Conservation (phyloP, 2,888 invertebrate species). For the Eurytoma adleriae region DNA sequence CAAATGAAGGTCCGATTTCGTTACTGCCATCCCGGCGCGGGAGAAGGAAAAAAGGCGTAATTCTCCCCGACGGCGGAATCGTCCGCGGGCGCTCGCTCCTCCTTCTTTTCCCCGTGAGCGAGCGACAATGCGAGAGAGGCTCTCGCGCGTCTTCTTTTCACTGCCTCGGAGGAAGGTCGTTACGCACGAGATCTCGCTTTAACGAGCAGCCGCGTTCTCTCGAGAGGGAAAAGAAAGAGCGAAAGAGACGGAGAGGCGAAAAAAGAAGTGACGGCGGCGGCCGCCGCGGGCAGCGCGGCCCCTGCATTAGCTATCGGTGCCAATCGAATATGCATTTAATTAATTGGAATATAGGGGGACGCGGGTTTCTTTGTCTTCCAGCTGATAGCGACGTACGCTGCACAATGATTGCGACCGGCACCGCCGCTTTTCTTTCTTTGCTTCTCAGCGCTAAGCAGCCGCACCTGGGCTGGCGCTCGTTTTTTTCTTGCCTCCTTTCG, state of each 20-base stretch:
- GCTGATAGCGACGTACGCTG: not conserved
- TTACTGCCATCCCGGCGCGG: not conserved
- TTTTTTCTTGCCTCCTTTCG: no score
- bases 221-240: conserved; percentile 14
- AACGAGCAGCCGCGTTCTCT: conserved; percentile 58
- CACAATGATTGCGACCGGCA: not conserved
- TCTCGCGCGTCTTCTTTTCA: conserved; percentile 27
- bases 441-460: not conserved
- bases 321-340: conserved; percentile 48
- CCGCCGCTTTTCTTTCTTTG: not conserved
- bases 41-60: conserved; percentile 4
- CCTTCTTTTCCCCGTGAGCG: not conserved
- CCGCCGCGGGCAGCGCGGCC: not conserved
- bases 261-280: not conserved
- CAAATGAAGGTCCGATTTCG: conserved; percentile 8
- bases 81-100: not conserved
- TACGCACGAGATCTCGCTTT: conserved; percentile 62
- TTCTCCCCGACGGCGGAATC: conserved; percentile 13
- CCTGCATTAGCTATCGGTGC: conserved; percentile 6
- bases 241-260: not conserved
- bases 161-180: conserved; percentile 56
- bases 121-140: conserved; percentile 36
- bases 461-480: no score
- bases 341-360: conserved; percentile 34
- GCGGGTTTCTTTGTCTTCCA: not conserved